Base-by-base conservation (phyloP, 2,888 invertebrate species). In the Bimastos eiseni region DNA sequence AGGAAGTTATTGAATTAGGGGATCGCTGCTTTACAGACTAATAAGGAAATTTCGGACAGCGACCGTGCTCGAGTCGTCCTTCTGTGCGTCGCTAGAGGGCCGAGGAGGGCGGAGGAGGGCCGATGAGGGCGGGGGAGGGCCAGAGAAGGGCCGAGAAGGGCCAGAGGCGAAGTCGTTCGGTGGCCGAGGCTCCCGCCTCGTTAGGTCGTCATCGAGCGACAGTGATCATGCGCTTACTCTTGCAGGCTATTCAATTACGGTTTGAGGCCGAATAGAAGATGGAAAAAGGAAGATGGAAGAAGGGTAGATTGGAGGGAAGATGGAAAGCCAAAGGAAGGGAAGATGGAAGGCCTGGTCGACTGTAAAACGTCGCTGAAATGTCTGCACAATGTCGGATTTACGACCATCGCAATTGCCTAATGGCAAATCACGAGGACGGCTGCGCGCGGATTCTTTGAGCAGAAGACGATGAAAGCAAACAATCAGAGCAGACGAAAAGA, bases 31-130 rank as follows among this genome's bases (percentile, higher is more conserved):
- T 70, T 70, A 70, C 70, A 70, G 70, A 70, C 70, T 70, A 70
- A 70, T 70, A 70, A 70, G 70, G 70, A 70, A 70, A 70, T 70
- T 70, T 70, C 70, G 70, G 70, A 70, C n/a, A 70, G 70, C 70
- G 70, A 70, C 70, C 70, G 70, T 70, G 70, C 70, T 70, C 70
- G 30, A n/a, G 70, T 70, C 49, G 49, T 49, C 49, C 49, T 49
- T 6, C 49, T 49, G 24, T 49, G 24, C 70, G 70, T 3, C 70
- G 70, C 70, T 70, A 70, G 70, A 70, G 70, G 70, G 55, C 55
- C 55, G 55, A 55, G 5, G 41, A 55, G 24, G n/a, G n/a, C n/a
- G n/a, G n/a, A n/a, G n/a, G n/a, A n/a, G n/a, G n/a, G n/a, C n/a
- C n/a, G n/a, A n/a, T n/a, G n/a, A n/a, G n/a, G n/a, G n/a, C n/a